A percentile compares a stretch with the other conserved stretches of the same genome.
Conservation (phyloP, 2,113 vertebrate genomes). For the Arizona elegans region DNA sequence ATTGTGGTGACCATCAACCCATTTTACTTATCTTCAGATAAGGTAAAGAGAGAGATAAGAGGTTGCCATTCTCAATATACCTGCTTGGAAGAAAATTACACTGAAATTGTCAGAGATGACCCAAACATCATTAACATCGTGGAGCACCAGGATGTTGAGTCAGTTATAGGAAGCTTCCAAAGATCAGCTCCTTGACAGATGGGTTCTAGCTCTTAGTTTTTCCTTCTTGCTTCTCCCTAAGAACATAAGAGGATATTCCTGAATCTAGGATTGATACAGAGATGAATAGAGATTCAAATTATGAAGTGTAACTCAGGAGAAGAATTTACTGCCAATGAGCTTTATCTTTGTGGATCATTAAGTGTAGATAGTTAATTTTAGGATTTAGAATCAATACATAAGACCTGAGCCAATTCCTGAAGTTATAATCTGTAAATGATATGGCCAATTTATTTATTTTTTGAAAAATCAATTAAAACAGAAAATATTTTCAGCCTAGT, state of each 20-base stretch:
- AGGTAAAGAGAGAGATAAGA: not conserved
- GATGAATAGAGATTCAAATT: constrained; percentile 16
- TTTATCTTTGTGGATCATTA: not conserved
- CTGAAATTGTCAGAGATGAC: not conserved
- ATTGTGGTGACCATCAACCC: not conserved
- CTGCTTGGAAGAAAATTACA: not conserved
- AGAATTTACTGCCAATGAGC: not conserved
- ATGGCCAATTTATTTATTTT: not conserved
- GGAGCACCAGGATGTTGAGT: not conserved
- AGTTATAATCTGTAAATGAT: not conserved
- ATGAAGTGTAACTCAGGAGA: not conserved
- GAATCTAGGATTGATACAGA: not conserved
- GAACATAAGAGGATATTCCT: not conserved
- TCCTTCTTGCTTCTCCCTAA: not conserved
- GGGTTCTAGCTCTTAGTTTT: not conserved
- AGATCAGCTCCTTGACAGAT: not conserved
- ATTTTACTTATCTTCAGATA: not conserved
- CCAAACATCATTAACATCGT: not conserved
- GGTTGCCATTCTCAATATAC: not conserved
- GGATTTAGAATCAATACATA: not conserved
- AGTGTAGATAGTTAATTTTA: not conserved
- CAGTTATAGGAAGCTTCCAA: not conserved
- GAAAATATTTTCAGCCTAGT: constrained; percentile 42
- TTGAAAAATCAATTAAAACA: not conserved
- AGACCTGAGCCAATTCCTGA: not conserved